Evolutionary conservation across 2,797 vertebrate genomes (phyloP), one percentile per base, ranked within the genome.

Genomic region (Mareca penelope): DNA sequence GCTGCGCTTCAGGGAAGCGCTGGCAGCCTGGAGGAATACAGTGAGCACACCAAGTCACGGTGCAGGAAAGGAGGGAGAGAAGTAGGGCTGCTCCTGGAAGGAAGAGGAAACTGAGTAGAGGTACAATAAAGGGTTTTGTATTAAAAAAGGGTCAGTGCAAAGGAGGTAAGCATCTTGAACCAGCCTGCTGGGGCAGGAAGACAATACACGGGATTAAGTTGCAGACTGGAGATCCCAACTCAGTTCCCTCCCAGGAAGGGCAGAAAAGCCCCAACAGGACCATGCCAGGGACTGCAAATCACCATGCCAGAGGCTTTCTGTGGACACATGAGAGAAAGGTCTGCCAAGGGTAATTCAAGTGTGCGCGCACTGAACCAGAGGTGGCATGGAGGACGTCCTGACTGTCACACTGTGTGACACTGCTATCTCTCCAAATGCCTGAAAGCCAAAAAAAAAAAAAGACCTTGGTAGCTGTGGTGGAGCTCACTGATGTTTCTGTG

Each of bases 331-430:
- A 26, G 57, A 80, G 33, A 83, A 83, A 64, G 24, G 42, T 73
- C 53, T 68, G 31, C 23, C 44, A 50, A 53, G 39, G 29, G 23
- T 44, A 78, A 22, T 28, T 56, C 23, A 70, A 80, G 1, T 21
- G 26, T 33, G 40, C 13, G 7, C 1, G 1, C 18, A 67, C 52
- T 59, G 46, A 61, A 39, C 7, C 15, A 75, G 44, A 78, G 24
- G 7, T 31, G 61, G 40, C 3, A 1, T 42, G 46, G 28, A 3
- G 2, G 53, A 79, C 4, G 29, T 88, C 70, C 53, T 35, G 31
- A 29, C 15, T 2, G 31, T 21, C 72, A 80, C 53, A 42, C 0
- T 0, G 18, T 53, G 1, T 18, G 48, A 69, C 53, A 29, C 39
- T 61, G 28, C 29, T 40, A 2, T 31, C 48, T 89, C 53, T 76